Evolutionary conservation across 1,140 invertebrate species (phyloP).

Genomic region (Neoseiulus cucumeris): DNA sequence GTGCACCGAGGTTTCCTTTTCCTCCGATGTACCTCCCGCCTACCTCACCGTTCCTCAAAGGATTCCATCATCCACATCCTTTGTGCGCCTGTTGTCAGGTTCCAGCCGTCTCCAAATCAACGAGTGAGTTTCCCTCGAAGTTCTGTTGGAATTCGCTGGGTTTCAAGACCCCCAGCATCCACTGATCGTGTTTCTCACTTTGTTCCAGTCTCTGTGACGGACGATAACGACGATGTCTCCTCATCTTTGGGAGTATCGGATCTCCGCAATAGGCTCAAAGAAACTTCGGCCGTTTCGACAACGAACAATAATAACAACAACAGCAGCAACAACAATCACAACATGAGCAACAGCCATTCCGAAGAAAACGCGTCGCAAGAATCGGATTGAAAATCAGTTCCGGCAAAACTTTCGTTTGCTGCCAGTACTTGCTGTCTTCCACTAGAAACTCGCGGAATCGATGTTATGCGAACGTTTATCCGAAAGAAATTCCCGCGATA

Average conservation of each 20-base stretch:
- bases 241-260: neutral
- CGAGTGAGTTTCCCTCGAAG: neutral
- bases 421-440: no score
- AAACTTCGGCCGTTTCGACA: neutral
- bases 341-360: neutral
- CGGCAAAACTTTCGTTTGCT: no score
- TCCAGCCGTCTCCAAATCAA: neutral
- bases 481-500: no score
- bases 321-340: neutral
- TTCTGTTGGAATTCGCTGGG: no score
- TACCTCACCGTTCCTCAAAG: neutral
- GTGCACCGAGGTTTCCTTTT: neutral
- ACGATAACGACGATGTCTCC: neutral
- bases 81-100: neutral
- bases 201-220: neutral
- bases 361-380: neutral
- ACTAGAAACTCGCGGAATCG: no score
- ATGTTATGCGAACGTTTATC: no score
- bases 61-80: slow-evolving; percentile 2
- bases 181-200: no score
- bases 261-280: neutral
- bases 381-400: neutral
- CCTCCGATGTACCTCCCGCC: neutral
- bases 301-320: neutral
- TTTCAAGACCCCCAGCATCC: no score